phyloP scores from a whole-genome alignment of 2,113 vertebrate genomes.

The Centropus bengalensis region DNA sequence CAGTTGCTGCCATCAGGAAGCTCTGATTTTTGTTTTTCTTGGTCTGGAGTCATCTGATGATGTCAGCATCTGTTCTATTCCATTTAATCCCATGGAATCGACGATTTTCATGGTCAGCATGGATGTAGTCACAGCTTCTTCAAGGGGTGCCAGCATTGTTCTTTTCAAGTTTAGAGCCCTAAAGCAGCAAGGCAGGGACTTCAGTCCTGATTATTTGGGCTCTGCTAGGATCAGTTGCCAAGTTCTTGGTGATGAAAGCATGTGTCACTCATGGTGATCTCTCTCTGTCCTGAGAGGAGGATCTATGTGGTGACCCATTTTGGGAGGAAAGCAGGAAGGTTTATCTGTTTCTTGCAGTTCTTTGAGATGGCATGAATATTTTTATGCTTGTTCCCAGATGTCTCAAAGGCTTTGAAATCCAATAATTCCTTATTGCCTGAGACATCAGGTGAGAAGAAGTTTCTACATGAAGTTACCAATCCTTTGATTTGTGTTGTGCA shows the following conservation, averaged over 20 bases:
- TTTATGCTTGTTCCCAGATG: not conserved
- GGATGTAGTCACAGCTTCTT: constrained; percentile 11
- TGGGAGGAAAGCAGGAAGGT: not conserved
- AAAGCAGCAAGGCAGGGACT: not conserved
- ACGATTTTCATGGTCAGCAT: not conserved
- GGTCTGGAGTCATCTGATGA: not conserved
- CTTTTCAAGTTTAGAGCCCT: not conserved
- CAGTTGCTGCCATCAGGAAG: not conserved
- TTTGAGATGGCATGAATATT: not conserved
- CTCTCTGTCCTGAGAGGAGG: not conserved
- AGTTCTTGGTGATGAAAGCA: not conserved
- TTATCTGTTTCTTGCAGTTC: not conserved
- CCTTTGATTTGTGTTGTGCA: not conserved
- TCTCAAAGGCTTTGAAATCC: not conserved
- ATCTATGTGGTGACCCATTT: not conserved
- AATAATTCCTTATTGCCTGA: not conserved
- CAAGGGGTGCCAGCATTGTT: constrained; percentile 52
- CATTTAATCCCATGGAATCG: not conserved
- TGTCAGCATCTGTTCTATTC: constrained; percentile 14
- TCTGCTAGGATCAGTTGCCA: not conserved
- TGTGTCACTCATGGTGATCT: not conserved
- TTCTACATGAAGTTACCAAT: not conserved
- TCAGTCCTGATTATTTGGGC: not conserved
- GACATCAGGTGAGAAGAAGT: not conserved
- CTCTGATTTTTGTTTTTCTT: not conserved